Evolutionary conservation across 2,797 vertebrate species (phyloP).

Genomic region (Nothura maculosa): DNA sequence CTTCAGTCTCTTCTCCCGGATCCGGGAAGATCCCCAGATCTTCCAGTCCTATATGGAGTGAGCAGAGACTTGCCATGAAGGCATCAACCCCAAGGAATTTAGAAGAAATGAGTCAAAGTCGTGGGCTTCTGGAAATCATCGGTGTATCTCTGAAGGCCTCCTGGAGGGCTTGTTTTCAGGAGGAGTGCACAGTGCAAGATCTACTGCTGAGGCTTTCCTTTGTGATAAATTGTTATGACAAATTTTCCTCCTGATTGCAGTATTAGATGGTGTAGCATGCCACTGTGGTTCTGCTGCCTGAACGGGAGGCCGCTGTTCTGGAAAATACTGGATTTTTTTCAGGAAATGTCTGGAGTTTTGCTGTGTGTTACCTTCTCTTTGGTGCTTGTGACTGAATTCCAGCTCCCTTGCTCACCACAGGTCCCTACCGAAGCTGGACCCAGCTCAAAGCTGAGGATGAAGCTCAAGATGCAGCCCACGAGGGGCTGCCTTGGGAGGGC

Average conservation of each 20-base stretch:
- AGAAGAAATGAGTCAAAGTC: background rate
- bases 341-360: background rate
- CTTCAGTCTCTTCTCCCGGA: background rate
- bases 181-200: background rate
- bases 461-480: background rate
- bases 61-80: background rate
- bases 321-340: background rate
- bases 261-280: background rate
- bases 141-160: background rate
- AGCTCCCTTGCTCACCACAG: background rate
- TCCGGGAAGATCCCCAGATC: background rate
- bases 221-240: background rate
- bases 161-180: background rate
- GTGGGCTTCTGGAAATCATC: background rate
- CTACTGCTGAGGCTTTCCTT: background rate
- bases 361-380: background rate
- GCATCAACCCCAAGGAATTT: background rate
- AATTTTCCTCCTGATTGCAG: background rate
- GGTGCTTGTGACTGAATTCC: background rate
- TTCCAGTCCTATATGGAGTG: background rate
- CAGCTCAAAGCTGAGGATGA: background rate
- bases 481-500: background rate
- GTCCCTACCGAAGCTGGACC: background rate
- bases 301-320: background rate
- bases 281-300: background rate